Conservation (phyloP, 2,797 vertebrate genomes). For the Manis pentadactyla region DNA sequence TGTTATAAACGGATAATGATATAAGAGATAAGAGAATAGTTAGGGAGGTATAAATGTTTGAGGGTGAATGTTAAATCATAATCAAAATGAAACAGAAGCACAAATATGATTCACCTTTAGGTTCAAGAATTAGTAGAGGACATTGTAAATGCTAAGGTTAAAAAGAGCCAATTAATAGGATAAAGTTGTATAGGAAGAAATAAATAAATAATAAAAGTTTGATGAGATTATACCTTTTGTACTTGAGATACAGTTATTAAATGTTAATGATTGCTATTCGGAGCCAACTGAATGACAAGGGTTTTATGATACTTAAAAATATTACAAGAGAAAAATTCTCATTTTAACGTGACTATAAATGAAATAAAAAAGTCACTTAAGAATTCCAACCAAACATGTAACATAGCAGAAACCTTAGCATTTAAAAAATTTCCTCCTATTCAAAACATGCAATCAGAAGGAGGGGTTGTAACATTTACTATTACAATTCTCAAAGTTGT, state of each 20-base stretch:
- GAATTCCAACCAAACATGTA: background rate
- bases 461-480: background rate
- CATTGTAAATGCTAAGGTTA: background rate
- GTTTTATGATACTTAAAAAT: slow-evolving; percentile 52
- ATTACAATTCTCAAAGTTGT: background rate
- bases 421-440: slow-evolving; percentile 34
- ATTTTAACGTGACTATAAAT: slow-evolving; percentile 63
- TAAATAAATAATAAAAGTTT: background rate
- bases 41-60: background rate
- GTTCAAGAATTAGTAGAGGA: background rate
- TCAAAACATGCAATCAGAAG: slow-evolving; percentile 16
- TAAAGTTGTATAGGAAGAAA: background rate
- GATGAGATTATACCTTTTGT: slow-evolving; percentile 42
- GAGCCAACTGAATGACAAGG: slow-evolving; percentile 31
- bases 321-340: background rate
- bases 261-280: slow-evolving; percentile 49
- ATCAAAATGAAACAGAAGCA: background rate
- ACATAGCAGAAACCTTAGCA: background rate
- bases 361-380: slow-evolving; percentile 53
- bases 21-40: background rate
- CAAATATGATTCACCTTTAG: background rate
- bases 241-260: slow-evolving; percentile 49
- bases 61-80: background rate
- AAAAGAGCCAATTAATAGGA: background rate
- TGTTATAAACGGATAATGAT: background rate